A percentile compares a stretch with the other conserved stretches of the same genome.
Evolutionary conservation across 2,797 vertebrate genomes (phyloP).

Genomic region (Alauda arvensis): DNA sequence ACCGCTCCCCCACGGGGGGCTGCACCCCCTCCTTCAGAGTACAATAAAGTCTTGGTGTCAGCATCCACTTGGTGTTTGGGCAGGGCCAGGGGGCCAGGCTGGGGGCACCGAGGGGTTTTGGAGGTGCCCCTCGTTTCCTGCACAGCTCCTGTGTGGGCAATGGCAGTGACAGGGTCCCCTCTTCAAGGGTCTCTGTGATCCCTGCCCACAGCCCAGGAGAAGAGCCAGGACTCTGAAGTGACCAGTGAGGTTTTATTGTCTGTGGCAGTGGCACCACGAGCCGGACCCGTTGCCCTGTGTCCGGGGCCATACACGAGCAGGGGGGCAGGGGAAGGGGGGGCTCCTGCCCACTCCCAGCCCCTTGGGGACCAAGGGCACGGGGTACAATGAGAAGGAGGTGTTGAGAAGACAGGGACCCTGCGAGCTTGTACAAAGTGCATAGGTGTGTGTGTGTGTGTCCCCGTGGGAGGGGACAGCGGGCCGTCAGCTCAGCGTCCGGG

Average conservation of each 20-base stretch:
- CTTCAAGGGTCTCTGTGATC: neutral
- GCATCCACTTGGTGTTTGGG: neutral
- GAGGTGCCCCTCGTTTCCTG: too few species aligned
- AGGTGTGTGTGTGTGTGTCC: neutral
- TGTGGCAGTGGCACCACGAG: neutral
- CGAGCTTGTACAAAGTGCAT: constrained; percentile 49
- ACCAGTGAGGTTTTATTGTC: constrained; percentile 37
- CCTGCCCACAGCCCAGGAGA: neutral
- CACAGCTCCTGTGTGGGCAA: neutral
- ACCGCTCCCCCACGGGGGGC: fast-evolving
- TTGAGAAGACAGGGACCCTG: neutral
- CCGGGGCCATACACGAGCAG: neutral
- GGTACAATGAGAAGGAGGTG: fast-evolving
- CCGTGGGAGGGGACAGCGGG: neutral
- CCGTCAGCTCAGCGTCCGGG: fast-evolving
- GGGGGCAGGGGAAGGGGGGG: neutral
- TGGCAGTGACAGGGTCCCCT: fast-evolving
- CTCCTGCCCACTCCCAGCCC: neutral
- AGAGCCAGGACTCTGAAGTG: neutral
- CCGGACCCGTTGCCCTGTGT: neutral
- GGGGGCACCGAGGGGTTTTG: neutral
- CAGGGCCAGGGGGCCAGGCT: neutral
- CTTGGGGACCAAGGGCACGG: fast-evolving
- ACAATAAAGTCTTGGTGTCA: neutral
- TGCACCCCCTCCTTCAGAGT: fast-evolving